Evolutionary conservation across 2,888 invertebrate genomes (phyloP).

Genomic region (Vannuccia rotundouncinata): DNA sequence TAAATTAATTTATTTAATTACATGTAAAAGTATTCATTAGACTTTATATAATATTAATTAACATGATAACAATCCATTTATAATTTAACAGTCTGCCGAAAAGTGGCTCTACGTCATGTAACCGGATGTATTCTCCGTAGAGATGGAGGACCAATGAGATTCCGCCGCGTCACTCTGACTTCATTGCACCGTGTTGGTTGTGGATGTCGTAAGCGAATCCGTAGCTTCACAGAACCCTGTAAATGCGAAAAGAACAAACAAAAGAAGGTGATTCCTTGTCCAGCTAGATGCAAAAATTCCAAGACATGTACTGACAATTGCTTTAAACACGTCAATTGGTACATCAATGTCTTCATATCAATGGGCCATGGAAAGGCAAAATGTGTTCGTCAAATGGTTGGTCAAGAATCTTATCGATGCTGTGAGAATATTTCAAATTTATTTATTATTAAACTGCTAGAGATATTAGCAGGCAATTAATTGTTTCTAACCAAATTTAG

Average conservation of each 20-base stretch:
- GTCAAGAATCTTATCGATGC: constrained; percentile 20
- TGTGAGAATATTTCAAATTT: constrained; percentile 16
- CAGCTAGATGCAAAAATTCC: not conserved
- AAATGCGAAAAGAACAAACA: constrained; percentile 13
- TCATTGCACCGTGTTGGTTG: constrained; percentile 29
- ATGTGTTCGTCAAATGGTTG: constrained; percentile 27
- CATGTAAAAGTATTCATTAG: too few relatives aligned
- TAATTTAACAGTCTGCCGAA: constrained; percentile 28
- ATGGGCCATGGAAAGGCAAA: not conserved
- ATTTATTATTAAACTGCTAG: too few relatives aligned
- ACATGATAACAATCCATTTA: not conserved
- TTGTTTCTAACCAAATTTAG: too few relatives aligned
- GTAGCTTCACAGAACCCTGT: constrained; percentile 12
- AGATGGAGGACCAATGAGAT: not conserved
- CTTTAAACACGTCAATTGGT: constrained; percentile 31
- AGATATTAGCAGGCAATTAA: too few relatives aligned
- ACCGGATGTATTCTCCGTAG: constrained; percentile 10
- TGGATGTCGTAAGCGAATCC: not conserved
- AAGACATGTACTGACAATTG: constrained; percentile 27
- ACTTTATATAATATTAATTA: not conserved
- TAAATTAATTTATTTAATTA: too few relatives aligned
- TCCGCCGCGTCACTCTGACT: constrained; percentile 11
- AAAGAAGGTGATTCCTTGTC: constrained; percentile 6
- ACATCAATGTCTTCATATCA: not conserved
- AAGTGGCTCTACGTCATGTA: constrained; percentile 16